phyloP scores from a whole-genome alignment of 92 coral and sea anemone species.

The Anthopleura xanthogrammica region DNA sequence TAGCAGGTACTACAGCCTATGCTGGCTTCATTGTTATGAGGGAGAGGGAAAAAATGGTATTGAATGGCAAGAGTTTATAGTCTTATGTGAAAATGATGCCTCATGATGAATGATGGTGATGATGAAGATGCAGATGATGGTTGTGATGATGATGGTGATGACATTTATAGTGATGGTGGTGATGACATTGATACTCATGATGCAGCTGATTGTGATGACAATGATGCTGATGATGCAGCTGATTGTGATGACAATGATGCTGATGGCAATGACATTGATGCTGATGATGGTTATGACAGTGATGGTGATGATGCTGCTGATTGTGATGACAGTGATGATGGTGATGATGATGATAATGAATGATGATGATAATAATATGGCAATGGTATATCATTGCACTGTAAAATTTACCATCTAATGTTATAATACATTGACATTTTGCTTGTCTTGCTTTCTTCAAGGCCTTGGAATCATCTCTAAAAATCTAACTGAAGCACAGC shows the following conservation, averaged over 20 bases:
- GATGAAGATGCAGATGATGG: too few relatives aligned
- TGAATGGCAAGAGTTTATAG: too few relatives aligned
- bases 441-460: constrained; percentile 2
- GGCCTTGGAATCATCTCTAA: constrained; percentile 69
- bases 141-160: too few relatives aligned
- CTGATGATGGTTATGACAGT: background rate
- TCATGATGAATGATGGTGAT: background rate
- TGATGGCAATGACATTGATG: background rate
- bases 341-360: background rate
- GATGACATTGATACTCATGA: background rate
- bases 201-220: too few relatives aligned
- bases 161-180: background rate
- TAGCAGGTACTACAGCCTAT: constrained; percentile 12
- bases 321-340: background rate
- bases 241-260: too few relatives aligned
- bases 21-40: too few relatives aligned
- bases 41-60: too few relatives aligned
- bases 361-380: too few relatives aligned
- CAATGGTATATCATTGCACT: background rate
- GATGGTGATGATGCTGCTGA: background rate
- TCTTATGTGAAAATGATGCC: too few relatives aligned
- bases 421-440: too few relatives aligned
- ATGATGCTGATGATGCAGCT: too few relatives aligned
- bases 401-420: too few relatives aligned
- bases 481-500: constrained; percentile 67